phyloP scores from a whole-genome alignment of 2,797 vertebrate species.

The Heliangelus exortis region DNA sequence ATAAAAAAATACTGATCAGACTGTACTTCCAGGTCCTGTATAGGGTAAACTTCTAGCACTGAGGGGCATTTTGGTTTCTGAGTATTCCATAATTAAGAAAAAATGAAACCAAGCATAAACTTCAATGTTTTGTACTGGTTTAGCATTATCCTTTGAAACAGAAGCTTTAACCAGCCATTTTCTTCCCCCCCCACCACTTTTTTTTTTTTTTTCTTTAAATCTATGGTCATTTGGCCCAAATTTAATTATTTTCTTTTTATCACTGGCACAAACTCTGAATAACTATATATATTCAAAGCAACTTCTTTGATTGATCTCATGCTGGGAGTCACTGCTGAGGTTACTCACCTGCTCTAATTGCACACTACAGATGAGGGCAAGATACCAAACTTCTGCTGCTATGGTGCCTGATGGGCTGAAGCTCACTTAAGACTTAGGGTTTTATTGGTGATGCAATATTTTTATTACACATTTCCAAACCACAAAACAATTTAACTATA shows the following conservation, averaged over 20 bases:
- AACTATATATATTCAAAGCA: background rate
- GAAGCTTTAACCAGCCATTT: background rate
- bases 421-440: background rate
- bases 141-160: background rate
- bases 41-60: background rate
- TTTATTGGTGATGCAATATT: constrained; percentile 37
- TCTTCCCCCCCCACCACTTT: no score
- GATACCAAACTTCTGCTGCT: background rate
- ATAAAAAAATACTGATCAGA: background rate
- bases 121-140: background rate
- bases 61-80: background rate
- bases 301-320: background rate
- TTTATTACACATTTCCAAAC: constrained; percentile 53
- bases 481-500: constrained; percentile 43
- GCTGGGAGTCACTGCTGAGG: background rate
- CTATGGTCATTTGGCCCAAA: background rate
- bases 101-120: background rate
- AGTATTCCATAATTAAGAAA: background rate
- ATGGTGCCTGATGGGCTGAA: constrained; percentile 5
- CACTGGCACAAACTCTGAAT: background rate
- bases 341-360: background rate
- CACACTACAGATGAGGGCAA: background rate
- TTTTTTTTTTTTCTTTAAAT: background rate
- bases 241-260: background rate
- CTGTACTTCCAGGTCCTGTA: background rate